Base-by-base conservation (phyloP, 1,140 invertebrate genomes). In the Drosophila bipectinata region DNA sequence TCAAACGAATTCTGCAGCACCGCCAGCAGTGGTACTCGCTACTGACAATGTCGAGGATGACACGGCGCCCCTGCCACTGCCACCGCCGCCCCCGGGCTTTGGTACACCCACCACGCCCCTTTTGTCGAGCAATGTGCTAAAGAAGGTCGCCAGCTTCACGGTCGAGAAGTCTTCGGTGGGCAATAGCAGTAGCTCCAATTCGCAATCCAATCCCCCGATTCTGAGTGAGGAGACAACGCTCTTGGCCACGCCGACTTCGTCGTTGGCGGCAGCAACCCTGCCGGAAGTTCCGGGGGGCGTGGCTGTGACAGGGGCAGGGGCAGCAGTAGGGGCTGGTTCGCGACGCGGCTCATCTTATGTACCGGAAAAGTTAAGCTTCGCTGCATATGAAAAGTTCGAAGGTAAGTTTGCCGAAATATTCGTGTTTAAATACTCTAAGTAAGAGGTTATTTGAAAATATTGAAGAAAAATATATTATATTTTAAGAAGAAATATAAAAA, bases 311-410 rank as follows among this genome's bases (percentile, higher is more conserved):
- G 49, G 47, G 34, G 18, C 44, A 47, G 44, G 39, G 15, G 44
- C 41, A 26, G 59, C 3, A 24, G 53, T 21, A 3, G 32, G n/a
- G 41, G 47, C 14, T 21, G 76, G 84, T 39, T 84, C 76, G 72
- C 85, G 85, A 55, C 94, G 94, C 48, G 83, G 83, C 67, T 95
- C 95, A 34, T 96, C 95, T 90, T 95, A 95, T 91, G 94, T 96
- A 61, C 96, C 96, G 4, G 95, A 97, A 90, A 97, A 97, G 92
- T 92, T 97, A 74, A 95, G 97, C 92, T 97, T 96, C 92, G 94
- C 95, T 89, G 93, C 96, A 41, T 96, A 95, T 88, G 96, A 97
- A 92, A 97, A 96, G 92, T 98, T 97, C 92, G 96, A 98, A 96
- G 97, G 97, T 97, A 93, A 94, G 91, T 85, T 71, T 77, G 15